These are phyloP conservation scores for Antheraea mylitta DNA, from an alignment of 1,140 invertebrate species.

Conservation along the genomic window DNA sequence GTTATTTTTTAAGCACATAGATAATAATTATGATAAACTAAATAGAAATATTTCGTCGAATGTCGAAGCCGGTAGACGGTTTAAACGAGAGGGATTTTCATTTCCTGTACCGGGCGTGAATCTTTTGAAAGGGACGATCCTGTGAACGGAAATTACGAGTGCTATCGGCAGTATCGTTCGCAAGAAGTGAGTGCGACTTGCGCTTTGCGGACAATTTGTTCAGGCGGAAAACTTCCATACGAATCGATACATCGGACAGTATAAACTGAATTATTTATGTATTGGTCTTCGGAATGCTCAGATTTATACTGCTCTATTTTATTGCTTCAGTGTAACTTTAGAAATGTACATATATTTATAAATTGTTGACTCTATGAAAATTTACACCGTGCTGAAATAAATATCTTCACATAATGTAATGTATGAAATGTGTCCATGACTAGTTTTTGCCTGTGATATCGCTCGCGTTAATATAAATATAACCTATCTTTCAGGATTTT, in stretches of 20 bases:
- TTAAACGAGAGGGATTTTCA: constrained; percentile 59
- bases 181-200: constrained; percentile 28
- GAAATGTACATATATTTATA: too few species aligned
- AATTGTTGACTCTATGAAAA: too few species aligned
- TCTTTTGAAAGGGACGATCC: constrained; percentile 39
- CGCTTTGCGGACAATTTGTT: constrained; percentile 19
- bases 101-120: constrained; percentile 41
- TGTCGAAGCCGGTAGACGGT: constrained; percentile 23
- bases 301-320: not conserved
- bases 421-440: too few species aligned
- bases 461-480: too few species aligned
- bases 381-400: too few species aligned
- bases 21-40: not conserved
- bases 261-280: constrained; percentile 2
- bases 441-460: too few species aligned
- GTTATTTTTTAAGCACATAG: not conserved
- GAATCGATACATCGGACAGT: not conserved
- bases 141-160: constrained; percentile 57
- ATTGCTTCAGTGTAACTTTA: not conserved
- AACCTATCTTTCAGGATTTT: too few species aligned
- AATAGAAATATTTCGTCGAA: constrained; percentile 16
- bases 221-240: constrained; percentile 11
- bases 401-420: too few species aligned
- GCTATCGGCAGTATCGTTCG: constrained; percentile 51
- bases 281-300: not conserved